Base-by-base conservation (phyloP, 2,113 vertebrate genomes). In the Archocentrus centrarchus region DNA sequence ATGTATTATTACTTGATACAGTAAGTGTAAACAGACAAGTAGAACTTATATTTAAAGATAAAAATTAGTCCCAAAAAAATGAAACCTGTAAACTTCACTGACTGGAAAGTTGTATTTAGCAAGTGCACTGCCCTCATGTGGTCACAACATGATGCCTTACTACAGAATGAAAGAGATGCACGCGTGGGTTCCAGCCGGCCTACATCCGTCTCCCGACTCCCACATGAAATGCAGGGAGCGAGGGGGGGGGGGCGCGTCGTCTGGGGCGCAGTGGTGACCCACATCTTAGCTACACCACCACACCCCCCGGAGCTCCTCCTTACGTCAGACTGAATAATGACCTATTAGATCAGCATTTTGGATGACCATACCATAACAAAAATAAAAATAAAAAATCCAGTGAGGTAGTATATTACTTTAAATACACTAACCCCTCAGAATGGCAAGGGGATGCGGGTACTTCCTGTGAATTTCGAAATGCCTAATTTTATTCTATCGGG, bases 111-210 rank as follows among this genome's bases (percentile, higher is more conserved):
- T 88, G 7, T 59, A 75, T 15, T 81, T 81, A 78, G 75, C 66
- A 85, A 50, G 41, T 80, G 66, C 88, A 93, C 91, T 92, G 93
- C 90, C 93, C 90, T 88, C 94, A 22, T 88, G 93, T 90, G 94
- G 93, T 32, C 62, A 87, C 27, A 87, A 39, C 22, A 11, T 14
- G 32, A 39, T 37, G 50, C 85, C 62, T 90, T 79, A 82, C 61
- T 58, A 60, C 35, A 81, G 44, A 11, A 22, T 13, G 50, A 61
- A 8, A 57, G 30, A 53, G 18, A n/a, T 20, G 53, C 11, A 59
- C 24, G 70, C 39, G 50, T 55, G 58, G 57, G 57, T 53, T 81
- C 64, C 62, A 82, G 59, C 14, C 70, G 82, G 24, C 59, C 79
- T 75, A 78, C 80, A 83, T 89, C 44, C 82, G 82, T 88, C 80